A percentile compares a stretch with the other conserved stretches of the same genome.
phyloP scores from a whole-genome alignment of 2,113 vertebrate genomes.

The Rhombomys opimus region DNA sequence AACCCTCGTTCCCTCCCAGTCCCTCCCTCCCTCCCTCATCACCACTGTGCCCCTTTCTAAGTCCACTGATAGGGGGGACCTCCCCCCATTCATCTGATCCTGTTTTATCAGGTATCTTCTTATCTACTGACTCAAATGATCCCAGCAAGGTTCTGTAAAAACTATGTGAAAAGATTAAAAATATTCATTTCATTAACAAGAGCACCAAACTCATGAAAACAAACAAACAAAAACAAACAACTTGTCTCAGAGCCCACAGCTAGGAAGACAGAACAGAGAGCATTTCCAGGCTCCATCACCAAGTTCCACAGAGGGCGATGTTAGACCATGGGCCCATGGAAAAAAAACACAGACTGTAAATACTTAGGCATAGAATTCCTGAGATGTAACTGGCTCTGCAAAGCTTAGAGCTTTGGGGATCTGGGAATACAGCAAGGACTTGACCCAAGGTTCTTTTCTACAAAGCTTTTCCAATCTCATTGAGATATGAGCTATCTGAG shows the following conservation, averaged over 20 bases:
- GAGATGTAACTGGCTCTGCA: not conserved
- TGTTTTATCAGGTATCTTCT: too few species aligned
- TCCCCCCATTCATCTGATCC: too few species aligned
- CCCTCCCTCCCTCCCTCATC: too few species aligned
- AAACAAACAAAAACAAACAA: not conserved
- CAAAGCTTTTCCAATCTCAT: not conserved
- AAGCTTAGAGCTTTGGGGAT: not conserved
- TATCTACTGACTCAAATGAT: not conserved
- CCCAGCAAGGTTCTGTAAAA: not conserved
- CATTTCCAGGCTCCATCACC: not conserved
- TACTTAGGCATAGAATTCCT: not conserved
- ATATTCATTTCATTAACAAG: not conserved
- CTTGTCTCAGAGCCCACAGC: not conserved
- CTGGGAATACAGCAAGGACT: not conserved
- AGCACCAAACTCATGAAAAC: not conserved
- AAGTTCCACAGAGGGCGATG: not conserved
- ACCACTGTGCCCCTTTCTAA: too few species aligned
- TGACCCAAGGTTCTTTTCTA: not conserved
- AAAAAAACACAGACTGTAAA: not conserved
- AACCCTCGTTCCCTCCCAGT: too few species aligned
- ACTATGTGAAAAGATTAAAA: not conserved
- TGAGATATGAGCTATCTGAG: not conserved
- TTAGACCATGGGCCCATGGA: not conserved
- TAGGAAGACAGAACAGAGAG: not conserved
- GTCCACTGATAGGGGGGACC: too few species aligned